Percentiles rank a stretch among this genome's conserved stretches.
Conservation (phyloP, 2,113 vertebrate genomes). For the Empidonax alnorum region DNA sequence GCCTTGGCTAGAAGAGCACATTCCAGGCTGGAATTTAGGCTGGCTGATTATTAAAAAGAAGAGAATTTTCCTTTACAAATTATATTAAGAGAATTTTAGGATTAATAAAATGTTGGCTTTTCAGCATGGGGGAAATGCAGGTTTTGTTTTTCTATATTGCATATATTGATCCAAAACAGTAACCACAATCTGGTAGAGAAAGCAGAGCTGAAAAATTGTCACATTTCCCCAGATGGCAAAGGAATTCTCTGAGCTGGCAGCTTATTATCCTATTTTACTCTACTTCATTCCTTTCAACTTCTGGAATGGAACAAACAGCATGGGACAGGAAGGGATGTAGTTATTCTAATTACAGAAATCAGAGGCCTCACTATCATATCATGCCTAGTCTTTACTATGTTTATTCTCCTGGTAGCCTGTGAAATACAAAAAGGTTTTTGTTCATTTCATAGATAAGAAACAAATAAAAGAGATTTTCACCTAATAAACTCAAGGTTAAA, state of each 20-base stretch:
- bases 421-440: not conserved
- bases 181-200: slow-evolving; percentile 17
- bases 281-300: slow-evolving; percentile 17
- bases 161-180: not conserved
- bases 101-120: not conserved
- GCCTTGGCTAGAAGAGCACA: slow-evolving; percentile 33
- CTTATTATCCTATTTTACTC: not conserved
- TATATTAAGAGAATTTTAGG: not conserved
- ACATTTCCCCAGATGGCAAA: not conserved
- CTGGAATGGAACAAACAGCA: not conserved
- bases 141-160: not conserved
- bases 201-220: slow-evolving; percentile 8
- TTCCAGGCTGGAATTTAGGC: slow-evolving; percentile 35
- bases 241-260: not conserved
- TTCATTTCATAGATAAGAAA: not conserved
- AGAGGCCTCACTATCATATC: not conserved
- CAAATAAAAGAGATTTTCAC: slow-evolving; percentile 8
- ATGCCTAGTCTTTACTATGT: not conserved
- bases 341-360: slow-evolving; percentile 1
- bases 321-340: not conserved
- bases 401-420: not conserved
- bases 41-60: slow-evolving; percentile 11
- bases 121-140: not conserved
- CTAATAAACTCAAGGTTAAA: not conserved
- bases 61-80: slow-evolving; percentile 32